phyloP scores from a whole-genome alignment of 2,888 invertebrate genomes.

The Phengaris arion region DNA sequence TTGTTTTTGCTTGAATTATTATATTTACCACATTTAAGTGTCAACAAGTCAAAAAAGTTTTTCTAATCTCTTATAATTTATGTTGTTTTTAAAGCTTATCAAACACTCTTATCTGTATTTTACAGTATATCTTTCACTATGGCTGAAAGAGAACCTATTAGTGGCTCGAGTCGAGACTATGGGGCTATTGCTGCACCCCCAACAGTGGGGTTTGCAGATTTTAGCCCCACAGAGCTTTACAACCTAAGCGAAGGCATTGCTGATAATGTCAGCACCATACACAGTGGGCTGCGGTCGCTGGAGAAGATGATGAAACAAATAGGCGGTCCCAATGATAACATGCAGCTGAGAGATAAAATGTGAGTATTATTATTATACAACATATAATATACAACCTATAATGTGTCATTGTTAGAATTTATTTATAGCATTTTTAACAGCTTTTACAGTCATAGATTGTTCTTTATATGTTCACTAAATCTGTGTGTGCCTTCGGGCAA shows the following conservation, averaged over 20 bases:
- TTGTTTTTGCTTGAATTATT: background rate
- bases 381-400: background rate
- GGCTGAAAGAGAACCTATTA: constrained; percentile 68
- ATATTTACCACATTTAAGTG: background rate
- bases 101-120: background rate
- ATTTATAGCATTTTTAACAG: too few species aligned
- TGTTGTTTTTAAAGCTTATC: background rate
- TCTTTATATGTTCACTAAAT: too few species aligned
- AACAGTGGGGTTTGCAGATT: constrained; percentile 84
- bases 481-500: too few species aligned
- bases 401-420: background rate
- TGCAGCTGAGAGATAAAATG: constrained; percentile 73
- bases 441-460: too few species aligned
- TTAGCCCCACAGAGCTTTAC: constrained; percentile 87
- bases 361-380: constrained; percentile 48
- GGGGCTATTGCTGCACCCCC: constrained; percentile 78
- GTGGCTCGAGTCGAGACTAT: constrained; percentile 62
- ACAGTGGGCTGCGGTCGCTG: constrained; percentile 84
- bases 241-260: constrained; percentile 89
- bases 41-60: too few species aligned
- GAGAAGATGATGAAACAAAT: constrained; percentile 87
- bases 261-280: constrained; percentile 88
- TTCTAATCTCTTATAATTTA: too few species aligned
- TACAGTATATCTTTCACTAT: constrained; percentile 42
- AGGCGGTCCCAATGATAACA: constrained; percentile 87